Evolutionary conservation across 1,140 invertebrate genomes (phyloP), one percentile per base, ranked within the genome.

Genomic region (Hormaphis cornu): DNA sequence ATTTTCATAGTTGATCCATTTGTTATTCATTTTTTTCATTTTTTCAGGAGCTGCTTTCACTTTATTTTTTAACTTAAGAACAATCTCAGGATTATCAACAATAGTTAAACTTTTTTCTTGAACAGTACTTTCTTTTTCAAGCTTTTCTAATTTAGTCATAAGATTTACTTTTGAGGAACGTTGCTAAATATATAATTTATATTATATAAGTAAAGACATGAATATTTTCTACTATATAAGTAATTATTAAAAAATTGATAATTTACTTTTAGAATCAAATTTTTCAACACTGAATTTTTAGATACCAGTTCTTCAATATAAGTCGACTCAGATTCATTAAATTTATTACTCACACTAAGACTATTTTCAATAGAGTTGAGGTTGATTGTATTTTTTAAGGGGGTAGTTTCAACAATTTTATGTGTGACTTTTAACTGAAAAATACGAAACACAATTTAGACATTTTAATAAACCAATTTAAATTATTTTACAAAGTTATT

Each of bases 21-120:
- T 61, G 18, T 28, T 73, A 66, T 78, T 78, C 50, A 86, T 75
- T 73, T 81, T 82, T 66, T 82, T 81, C 26, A 80, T 76, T 73
- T 80, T 79, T 76, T 83, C 77, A 78, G 79, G 78, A 76, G 46
- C 24, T n/a, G 30, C 12, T 20, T 69, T 16, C 9, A 71, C 10
- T 52, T 54, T 53, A 24, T 46, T 53, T 69, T 69, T 69, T 18
- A 71, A 53, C 40, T 71, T 48, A 4, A 3, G 0, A 35, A 71
- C 5, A 37, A 66, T 24, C 3, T 48, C 61, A 3, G 61, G 44
- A 66, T 35, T 66, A 50, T 66, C 12, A 33, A 66, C 24, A 9
- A 66, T 48, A 35, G 33, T 66, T 33, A 48, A 66, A 30, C 44
- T 48, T 35, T 66, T 66, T 66, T 35, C 28, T 33, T 33, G 44